Percentiles rank a stretch among this genome's conserved stretches.
Evolutionary conservation across 2,797 vertebrate species (phyloP).

Genomic region (Atherinosoma microstoma): DNA sequence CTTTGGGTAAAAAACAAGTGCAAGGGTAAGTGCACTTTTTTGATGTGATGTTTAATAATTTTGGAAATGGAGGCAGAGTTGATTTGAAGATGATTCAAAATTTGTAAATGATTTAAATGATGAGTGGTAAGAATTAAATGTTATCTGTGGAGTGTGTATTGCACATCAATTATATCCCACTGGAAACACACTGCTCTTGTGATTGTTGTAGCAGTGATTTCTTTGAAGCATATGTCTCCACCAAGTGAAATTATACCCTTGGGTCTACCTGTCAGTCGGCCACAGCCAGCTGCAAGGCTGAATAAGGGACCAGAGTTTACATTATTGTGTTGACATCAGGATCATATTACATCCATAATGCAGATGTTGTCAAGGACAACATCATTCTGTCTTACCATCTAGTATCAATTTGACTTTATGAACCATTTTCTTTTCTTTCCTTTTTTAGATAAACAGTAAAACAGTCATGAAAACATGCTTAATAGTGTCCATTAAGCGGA

Average conservation of each 20-base stretch:
- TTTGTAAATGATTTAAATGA: neutral
- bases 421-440: neutral
- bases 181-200: neutral
- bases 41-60: neutral
- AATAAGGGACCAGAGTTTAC: conserved; percentile 7
- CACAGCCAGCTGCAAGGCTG: conserved; percentile 6
- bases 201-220: conserved; percentile 11
- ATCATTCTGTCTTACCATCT: conserved; percentile 9
- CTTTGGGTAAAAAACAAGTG: neutral
- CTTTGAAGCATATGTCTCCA: conserved; percentile 36
- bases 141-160: neutral
- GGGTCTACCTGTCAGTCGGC: conserved; percentile 38
- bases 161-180: conserved; percentile 11
- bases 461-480: no score
- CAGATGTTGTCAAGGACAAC: conserved; percentile 13
- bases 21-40: neutral
- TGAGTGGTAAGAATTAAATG: neutral
- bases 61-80: neutral
- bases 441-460: neutral
- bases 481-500: no score
- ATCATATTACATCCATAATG: neutral
- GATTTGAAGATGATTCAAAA: neutral
- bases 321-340: conserved; percentile 33
- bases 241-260: conserved; percentile 14
- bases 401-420: neutral